Evolutionary conservation across 2,888 invertebrate species (phyloP), one percentile per base, ranked within the genome.

Genomic region (Aleiodes alternator): DNA sequence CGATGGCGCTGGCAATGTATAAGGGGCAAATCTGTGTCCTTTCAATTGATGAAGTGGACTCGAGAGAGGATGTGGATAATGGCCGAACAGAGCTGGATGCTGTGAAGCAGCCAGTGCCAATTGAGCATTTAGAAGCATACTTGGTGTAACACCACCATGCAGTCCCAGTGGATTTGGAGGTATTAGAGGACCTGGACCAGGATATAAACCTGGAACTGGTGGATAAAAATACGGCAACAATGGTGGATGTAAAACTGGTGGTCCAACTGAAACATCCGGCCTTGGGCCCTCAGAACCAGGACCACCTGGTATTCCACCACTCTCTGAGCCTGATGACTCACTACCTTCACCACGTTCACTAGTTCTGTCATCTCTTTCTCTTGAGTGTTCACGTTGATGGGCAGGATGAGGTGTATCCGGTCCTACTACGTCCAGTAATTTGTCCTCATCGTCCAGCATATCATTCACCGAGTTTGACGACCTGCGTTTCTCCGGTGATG

Each of bases 211-310:
- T 31, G 91, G 92, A 5, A 89, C 89, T 69, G 94, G 96, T 50
- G 97, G 97, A 90, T 97, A 98, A 72, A 98, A 94, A 92, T 98
- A 98, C 82, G 98, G 97, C 87, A 98, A 91, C 87, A 96, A 92
- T 69, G 97, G 96, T 61, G 97, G 97, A 87, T 97, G 97, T 64
- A 97, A 95, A 61, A 81, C 81, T 64, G 97, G 97, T 55, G 97
- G 97, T 69, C 97, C 98, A 55, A 98, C 95, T 48, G 97, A 97
- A 79, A 97, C 97, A 91, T 98, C 98, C 23, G 97, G 97, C 80
- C 96, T 94, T 0, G 96, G 96, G 81, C 84, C 92, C 90, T 83
- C 91, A 82, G 81, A 93, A 90, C 76, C 91, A 84, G 80, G 86
- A 83, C 80, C 84, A 84, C 87, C 82, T 86, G 91, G 81, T 84